phyloP scores from a whole-genome alignment of 2,888 invertebrate genomes.

The Oasisia sp. region DNA sequence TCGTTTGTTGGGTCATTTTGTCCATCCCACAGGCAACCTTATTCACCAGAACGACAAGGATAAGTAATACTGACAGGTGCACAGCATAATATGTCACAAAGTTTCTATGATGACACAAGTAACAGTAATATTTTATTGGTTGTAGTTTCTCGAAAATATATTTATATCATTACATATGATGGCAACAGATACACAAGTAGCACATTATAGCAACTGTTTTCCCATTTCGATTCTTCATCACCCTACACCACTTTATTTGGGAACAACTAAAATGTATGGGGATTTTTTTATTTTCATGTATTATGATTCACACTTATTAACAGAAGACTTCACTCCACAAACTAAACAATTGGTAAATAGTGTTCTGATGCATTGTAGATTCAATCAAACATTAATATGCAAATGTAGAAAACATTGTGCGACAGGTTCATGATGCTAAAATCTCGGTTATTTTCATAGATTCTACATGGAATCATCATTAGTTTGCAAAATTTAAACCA shows the following conservation, averaged over 20 bases:
- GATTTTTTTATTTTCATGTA: background rate
- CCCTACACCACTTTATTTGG: background rate
- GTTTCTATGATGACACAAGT: background rate
- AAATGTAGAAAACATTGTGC: background rate
- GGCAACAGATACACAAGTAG: background rate
- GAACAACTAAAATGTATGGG: background rate
- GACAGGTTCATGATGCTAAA: background rate
- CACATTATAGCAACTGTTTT: background rate
- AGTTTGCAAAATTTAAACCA: background rate
- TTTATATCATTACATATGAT: background rate
- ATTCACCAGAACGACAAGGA: background rate
- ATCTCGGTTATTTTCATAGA: background rate
- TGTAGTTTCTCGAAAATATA: conserved; percentile 18
- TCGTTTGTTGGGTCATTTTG: no score
- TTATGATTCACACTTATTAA: background rate
- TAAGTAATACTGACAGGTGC: background rate
- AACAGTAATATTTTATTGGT: conserved; percentile 18
- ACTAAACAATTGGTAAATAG: background rate
- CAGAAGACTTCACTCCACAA: background rate
- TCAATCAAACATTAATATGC: background rate
- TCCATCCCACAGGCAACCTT: no score
- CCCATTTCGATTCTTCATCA: background rate
- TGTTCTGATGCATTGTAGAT: background rate
- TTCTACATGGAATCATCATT: background rate
- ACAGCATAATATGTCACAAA: background rate